phyloP scores from a whole-genome alignment of 2,888 invertebrate species.

The Sialis fuliginosa region DNA sequence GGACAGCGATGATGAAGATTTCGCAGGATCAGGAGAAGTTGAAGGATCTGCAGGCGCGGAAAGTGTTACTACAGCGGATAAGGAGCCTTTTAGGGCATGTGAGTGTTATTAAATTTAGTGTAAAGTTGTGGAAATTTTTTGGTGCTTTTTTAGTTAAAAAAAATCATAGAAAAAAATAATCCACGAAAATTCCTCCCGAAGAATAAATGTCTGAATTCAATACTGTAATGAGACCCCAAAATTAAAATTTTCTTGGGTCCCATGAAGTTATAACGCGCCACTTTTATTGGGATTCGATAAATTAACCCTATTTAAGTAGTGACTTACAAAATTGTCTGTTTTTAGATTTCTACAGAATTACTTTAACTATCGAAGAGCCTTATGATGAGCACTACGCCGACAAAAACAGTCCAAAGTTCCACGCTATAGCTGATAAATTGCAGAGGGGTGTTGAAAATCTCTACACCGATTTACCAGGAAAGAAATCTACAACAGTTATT shows the following conservation, averaged over 20 bases:
- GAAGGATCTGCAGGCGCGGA: conserved; percentile 6
- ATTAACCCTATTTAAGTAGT: too few relatives aligned
- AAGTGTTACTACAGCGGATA: neutral
- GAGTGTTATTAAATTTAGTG: too few relatives aligned
- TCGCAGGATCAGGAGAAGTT: conserved; percentile 3
- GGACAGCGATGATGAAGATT: conserved; percentile 8
- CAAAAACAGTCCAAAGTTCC: conserved; percentile 38
- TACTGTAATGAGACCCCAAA: too few relatives aligned
- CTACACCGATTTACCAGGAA: conserved; percentile 33
- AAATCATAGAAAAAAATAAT: too few relatives aligned
- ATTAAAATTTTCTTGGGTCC: too few relatives aligned
- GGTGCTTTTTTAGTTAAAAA: neutral
- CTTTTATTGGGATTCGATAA: too few relatives aligned
- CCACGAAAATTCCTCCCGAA: neutral
- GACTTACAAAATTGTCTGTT: conserved; percentile 2
- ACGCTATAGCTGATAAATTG: conserved; percentile 36
- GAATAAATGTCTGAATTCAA: too few relatives aligned
- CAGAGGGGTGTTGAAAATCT: conserved; percentile 38
- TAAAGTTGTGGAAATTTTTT: neutral
- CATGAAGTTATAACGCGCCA: too few relatives aligned
- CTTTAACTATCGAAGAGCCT: conserved; percentile 43
- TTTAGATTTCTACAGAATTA: conserved; percentile 30
- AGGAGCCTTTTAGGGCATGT: neutral
- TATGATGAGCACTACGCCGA: conserved; percentile 37
- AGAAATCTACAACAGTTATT: conserved; percentile 42